Conservation (phyloP, 1,140 invertebrate species). For the Drosophila sulfurigaster region DNA sequence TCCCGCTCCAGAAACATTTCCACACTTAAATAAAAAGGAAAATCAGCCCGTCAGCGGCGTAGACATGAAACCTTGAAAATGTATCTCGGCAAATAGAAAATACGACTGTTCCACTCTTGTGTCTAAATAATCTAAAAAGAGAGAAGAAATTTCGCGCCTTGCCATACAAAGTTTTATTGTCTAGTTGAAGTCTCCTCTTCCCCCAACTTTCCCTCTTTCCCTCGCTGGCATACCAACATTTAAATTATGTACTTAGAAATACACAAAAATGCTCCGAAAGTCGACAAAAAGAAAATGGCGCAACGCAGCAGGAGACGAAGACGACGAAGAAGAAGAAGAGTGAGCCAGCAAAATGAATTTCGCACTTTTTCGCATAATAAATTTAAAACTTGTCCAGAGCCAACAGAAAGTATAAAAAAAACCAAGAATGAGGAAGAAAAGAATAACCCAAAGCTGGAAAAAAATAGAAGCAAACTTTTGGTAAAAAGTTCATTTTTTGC, state of each 20-base stretch:
- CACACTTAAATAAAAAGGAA: slow-evolving; percentile 32
- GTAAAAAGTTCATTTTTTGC: slow-evolving; percentile 84
- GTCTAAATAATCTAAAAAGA: slow-evolving; percentile 75
- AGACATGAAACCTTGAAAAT: slow-evolving; percentile 74
- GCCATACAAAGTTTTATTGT: slow-evolving; percentile 80
- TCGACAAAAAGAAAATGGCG: slow-evolving; percentile 80
- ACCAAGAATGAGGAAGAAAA: slow-evolving; percentile 18
- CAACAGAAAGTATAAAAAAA: slow-evolving; percentile 44
- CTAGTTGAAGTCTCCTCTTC: slow-evolving; percentile 45
- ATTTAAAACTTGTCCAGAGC: slow-evolving; percentile 79
- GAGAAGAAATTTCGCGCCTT: slow-evolving; percentile 65
- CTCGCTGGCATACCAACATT: slow-evolving; percentile 60
- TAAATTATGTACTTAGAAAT: slow-evolving; percentile 85
- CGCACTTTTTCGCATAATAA: slow-evolving; percentile 85
- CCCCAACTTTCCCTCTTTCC: neutral
- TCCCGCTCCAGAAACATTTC: neutral
- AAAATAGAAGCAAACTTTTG: slow-evolving; percentile 68
- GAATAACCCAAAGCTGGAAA: slow-evolving; percentile 29
- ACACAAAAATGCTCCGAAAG: slow-evolving; percentile 77
- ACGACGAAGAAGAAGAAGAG: slow-evolving; percentile 36
- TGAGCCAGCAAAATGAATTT: slow-evolving; percentile 83
- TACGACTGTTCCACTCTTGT: slow-evolving; percentile 46
- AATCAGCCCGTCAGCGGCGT: slow-evolving; percentile 36
- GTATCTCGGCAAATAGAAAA: slow-evolving; percentile 64
- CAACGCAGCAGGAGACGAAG: slow-evolving; percentile 64